Evolutionary conservation across 2,113 vertebrate genomes (phyloP), one percentile per base, ranked within the genome.

Genomic region (Salvelinus sp.): DNA sequence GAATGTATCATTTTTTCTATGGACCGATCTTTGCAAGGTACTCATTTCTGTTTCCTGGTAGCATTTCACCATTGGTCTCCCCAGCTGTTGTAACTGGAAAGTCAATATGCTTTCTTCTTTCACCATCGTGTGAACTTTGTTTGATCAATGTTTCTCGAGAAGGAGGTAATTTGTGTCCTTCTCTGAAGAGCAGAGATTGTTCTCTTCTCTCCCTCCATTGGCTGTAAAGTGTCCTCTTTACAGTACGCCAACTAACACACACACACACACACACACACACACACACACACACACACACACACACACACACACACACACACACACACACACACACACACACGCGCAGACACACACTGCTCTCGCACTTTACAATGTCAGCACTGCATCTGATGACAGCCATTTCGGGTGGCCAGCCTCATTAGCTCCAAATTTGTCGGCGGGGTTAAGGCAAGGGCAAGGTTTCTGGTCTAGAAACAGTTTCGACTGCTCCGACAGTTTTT

Each of bases 361-460:
- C 65, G 23, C 69, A 73, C 76, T 81, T 79, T 25, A 12, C 65
- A 68, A 68, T 73, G 74, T 76, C 14, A 33, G 70, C 69, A 63
- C 69, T 60, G 71, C 63, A 57, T 58, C 72, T 80, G 70, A 76
- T 68, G 66, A 33, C 77, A 64, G 62, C 18, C 67, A 74, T 25
- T 54, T 66, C 82, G 73, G 78, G 78, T 86, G 76, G 77, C 68
- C 16, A 5, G 64, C 78, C 78, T 87, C 81, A 85, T 86, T 76
- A 74, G 78, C 74, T 63, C 76, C 82, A 76, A 75, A 91, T 82
- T 83, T 82, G 86, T 83, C 85, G 82, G 82, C 65, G 25, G 77
- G 74, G 79, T 85, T 85, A 76, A 90, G 70, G 76, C 23, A 71
- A 54, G 48, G 3, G 16, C 38, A 9, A 44, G 38, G 38, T 9